These are phyloP conservation scores for Echinops telfairi DNA, from an alignment of 2,113 vertebrate species.

Conservation along the genomic window DNA sequence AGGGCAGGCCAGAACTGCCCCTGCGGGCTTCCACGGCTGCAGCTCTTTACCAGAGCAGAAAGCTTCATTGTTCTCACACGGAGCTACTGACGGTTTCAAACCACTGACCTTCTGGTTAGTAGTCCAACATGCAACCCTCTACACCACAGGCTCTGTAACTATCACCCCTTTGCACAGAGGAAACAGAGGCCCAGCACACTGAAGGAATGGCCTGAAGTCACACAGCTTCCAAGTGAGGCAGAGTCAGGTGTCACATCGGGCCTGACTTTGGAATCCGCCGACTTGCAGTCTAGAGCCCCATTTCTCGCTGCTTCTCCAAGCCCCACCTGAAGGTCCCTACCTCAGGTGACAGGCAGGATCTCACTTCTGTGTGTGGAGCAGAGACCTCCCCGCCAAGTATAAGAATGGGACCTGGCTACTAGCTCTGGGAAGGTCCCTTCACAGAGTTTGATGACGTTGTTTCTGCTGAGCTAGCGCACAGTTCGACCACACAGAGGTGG, in stretches of 20 bases:
- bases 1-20: no score
- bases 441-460: no score
- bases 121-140: neutral
- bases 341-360: neutral
- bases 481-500: constrained; percentile 6
- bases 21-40: no score
- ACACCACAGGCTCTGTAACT: neutral
- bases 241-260: neutral
- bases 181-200: neutral
- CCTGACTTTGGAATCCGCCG: neutral
- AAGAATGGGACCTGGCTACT: neutral
- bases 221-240: neutral
- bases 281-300: no score
- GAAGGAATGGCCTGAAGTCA: neutral
- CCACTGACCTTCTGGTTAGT: no score
- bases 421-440: neutral
- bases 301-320: neutral
- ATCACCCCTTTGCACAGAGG: neutral
- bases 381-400: neutral
- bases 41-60: no score
- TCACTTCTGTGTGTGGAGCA: neutral
- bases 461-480: no score
- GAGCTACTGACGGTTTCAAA: no score
- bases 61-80: no score
- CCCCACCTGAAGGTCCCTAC: neutral